Conservation (phyloP, 2,797 vertebrate genomes). For the Orestias chungarensis region DNA sequence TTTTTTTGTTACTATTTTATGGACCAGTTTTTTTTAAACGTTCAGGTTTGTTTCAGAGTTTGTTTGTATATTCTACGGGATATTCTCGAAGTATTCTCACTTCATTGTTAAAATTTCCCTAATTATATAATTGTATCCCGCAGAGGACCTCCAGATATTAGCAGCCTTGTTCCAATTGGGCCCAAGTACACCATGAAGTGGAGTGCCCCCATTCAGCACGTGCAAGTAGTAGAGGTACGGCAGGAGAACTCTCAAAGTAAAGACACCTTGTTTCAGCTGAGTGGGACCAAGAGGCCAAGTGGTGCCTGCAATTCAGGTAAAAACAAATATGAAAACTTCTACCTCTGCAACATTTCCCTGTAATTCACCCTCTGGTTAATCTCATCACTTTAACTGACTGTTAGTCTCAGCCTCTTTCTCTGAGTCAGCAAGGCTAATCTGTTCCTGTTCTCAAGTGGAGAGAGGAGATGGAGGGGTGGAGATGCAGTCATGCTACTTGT, state of each 20-base stretch:
- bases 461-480: constrained; percentile 42
- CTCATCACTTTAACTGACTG: constrained; percentile 53
- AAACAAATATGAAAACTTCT: constrained; percentile 6
- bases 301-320: constrained; percentile 70
- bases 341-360: constrained; percentile 6
- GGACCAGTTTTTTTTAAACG: background rate
- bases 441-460: constrained; percentile 48
- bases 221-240: constrained; percentile 94
- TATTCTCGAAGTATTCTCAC: background rate
- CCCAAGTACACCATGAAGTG: constrained; percentile 95
- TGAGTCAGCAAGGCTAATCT: constrained; percentile 68
- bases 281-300: constrained; percentile 72
- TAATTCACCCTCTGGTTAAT: constrained; percentile 47
- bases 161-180: constrained; percentile 92
- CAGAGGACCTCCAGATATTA: constrained; percentile 91
- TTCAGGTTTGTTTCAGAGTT: background rate
- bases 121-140: constrained; percentile 26
- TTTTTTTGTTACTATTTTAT: background rate
- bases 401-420: constrained; percentile 39
- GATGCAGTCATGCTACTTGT: constrained; percentile 58
- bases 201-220: constrained; percentile 89
- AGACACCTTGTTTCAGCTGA: constrained; percentile 80
- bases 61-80: background rate
- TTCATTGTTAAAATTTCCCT: background rate
- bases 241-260: constrained; percentile 85